Percentiles rank a stretch among this genome's conserved stretches.
Evolutionary conservation across 1,140 invertebrate genomes (phyloP).

Genomic region (Drosophila takahashii): DNA sequence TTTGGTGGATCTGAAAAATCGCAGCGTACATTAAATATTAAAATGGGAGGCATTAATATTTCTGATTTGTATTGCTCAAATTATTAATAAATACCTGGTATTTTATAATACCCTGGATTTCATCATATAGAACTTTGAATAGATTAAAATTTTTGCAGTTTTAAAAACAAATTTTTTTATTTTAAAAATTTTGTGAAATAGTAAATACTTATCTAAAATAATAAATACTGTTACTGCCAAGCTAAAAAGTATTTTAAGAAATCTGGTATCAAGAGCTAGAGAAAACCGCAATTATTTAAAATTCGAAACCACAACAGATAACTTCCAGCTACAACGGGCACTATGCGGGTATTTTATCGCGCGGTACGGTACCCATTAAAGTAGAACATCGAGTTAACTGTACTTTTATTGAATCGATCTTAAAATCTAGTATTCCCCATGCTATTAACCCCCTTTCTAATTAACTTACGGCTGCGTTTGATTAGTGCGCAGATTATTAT

Average conservation of each 20-base stretch:
- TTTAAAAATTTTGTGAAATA: too few species aligned
- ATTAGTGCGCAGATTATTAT: conserved; percentile 30
- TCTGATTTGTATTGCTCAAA: too few species aligned
- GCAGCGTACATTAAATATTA: background rate
- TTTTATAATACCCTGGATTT: too few species aligned
- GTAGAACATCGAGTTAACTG: conserved; percentile 1
- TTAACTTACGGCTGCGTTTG: conserved; percentile 2
- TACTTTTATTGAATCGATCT: background rate
- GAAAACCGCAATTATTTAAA: background rate
- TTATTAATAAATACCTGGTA: too few species aligned
- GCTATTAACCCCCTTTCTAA: conserved; percentile 20
- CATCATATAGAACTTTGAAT: too few species aligned
- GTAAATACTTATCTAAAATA: too few species aligned
- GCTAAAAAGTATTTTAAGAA: background rate
- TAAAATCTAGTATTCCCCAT: background rate
- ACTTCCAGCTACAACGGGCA: background rate
- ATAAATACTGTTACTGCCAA: too few species aligned
- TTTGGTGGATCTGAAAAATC: conserved; percentile 2
- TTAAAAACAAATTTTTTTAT: too few species aligned
- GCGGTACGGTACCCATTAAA: background rate
- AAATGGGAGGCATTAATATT: too few species aligned
- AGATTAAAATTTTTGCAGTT: too few species aligned
- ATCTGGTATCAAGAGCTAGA: background rate
- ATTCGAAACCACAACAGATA: background rate
- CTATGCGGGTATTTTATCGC: background rate